phyloP scores from a whole-genome alignment of 2,888 invertebrate genomes.

The Stomorhina lunata region DNA sequence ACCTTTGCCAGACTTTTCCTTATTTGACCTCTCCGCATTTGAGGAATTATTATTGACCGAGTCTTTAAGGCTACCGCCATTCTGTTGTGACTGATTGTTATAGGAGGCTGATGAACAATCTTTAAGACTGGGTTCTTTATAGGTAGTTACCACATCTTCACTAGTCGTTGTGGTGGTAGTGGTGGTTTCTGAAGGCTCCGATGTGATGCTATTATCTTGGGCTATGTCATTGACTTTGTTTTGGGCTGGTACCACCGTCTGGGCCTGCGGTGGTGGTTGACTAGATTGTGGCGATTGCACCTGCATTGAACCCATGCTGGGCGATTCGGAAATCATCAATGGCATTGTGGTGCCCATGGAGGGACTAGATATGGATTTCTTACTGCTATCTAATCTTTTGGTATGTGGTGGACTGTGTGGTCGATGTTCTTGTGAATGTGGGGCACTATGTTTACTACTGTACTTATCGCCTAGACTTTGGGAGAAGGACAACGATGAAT shows the following conservation, averaged over 20 bases:
- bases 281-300: slow-evolving; percentile 70
- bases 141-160: slow-evolving; percentile 79
- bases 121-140: slow-evolving; percentile 75
- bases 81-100: slow-evolving; percentile 67
- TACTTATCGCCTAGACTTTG: slow-evolving; percentile 75
- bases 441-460: slow-evolving; percentile 65
- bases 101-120: slow-evolving; percentile 59
- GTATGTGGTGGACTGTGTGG: slow-evolving; percentile 70
- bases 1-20: slow-evolving; percentile 27
- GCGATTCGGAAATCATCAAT: slow-evolving; percentile 77
- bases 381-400: slow-evolving; percentile 77
- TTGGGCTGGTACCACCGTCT: slow-evolving; percentile 59
- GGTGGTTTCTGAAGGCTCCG: slow-evolving; percentile 79
- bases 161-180: slow-evolving; percentile 79
- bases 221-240: slow-evolving; percentile 75
- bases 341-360: slow-evolving; percentile 74
- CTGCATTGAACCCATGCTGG: slow-evolving; percentile 77
- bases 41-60: slow-evolving; percentile 37
- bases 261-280: slow-evolving; percentile 68
- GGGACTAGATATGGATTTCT: slow-evolving; percentile 80
- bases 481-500: slow-evolving; percentile 77
- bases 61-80: slow-evolving; percentile 68
- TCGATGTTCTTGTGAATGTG: slow-evolving; percentile 65
- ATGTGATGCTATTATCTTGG: slow-evolving; percentile 79
- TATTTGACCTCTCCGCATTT: slow-evolving; percentile 17